A percentile compares a stretch with the other conserved stretches of the same genome.
Evolutionary conservation across 2,113 vertebrate species (phyloP).

Genomic region (Onychostoma macrolepis): DNA sequence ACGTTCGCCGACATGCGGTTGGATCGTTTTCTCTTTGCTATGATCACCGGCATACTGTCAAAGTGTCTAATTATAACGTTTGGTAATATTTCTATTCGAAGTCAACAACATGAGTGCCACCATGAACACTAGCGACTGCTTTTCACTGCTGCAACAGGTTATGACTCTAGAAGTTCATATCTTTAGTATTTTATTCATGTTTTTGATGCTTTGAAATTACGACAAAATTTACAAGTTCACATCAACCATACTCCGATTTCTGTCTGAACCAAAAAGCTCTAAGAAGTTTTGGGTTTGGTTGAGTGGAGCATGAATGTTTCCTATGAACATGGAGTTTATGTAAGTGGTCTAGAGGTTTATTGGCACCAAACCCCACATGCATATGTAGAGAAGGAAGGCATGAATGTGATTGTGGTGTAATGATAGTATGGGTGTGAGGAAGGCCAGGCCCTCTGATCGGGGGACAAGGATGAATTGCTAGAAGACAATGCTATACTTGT

Average conservation of each 20-base stretch:
- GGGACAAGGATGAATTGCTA: not conserved
- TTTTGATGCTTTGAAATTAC: not conserved
- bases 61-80: too few species aligned
- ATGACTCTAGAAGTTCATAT: not conserved
- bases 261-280: too few species aligned
- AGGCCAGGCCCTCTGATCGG: not conserved
- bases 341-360: not conserved
- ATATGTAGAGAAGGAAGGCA: not conserved
- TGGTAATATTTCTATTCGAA: too few species aligned
- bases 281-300: not conserved
- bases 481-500: slow-evolving; percentile 15
- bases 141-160: not conserved
- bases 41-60: too few species aligned
- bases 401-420: not conserved
- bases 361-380: not conserved
- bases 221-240: too few species aligned
- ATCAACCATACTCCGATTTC: too few species aligned
- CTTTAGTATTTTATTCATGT: not conserved
- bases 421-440: slow-evolving; percentile 12
- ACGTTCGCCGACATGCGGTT: too few species aligned
- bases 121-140: not conserved
- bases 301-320: not conserved
- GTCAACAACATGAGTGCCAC: not conserved
- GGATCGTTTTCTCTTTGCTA: too few species aligned
- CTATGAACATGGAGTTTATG: not conserved